Conservation (phyloP, 1,140 invertebrate species). For the Eupeodes corollae region DNA sequence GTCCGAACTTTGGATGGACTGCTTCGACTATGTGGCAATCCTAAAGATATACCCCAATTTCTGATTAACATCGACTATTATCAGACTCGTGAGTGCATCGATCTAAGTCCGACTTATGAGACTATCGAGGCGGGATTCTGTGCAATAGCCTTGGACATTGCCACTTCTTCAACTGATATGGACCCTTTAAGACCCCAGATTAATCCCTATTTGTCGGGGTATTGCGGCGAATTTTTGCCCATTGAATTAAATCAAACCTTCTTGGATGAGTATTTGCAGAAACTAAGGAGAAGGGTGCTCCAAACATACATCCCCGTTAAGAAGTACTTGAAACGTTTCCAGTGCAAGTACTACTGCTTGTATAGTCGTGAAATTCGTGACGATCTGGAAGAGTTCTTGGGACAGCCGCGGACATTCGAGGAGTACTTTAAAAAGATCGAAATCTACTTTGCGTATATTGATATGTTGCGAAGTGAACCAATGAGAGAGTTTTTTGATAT, state of each 20-base stretch:
- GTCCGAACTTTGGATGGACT: conserved; percentile 43
- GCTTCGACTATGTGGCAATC: conserved; percentile 36
- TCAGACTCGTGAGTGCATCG: conserved; percentile 28
- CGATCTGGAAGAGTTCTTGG: conserved; percentile 24
- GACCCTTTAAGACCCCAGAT: conserved; percentile 38
- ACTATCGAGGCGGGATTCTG: conserved; percentile 34
- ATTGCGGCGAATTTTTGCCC: conserved; percentile 19
- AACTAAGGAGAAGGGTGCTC: conserved; percentile 28
- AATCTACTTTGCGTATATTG: conserved; percentile 46
- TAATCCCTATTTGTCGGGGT: conserved; percentile 14
- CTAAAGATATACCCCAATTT: conserved; percentile 39
- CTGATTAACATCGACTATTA: conserved; percentile 38
- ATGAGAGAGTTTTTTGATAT: conserved; percentile 52
- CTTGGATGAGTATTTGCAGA: conserved; percentile 21
- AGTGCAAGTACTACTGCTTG: conserved; percentile 32
- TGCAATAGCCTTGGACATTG: conserved; percentile 35
- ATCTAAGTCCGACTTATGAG: conserved; percentile 27
- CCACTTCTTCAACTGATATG: conserved; percentile 34
- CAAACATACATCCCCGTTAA: conserved; percentile 30
- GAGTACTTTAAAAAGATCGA: conserved; percentile 46
- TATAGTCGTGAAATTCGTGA: conserved; percentile 29
- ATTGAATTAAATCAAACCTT: conserved; percentile 26
- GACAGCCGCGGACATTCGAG: conserved; percentile 42
- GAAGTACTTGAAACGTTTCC: conserved; percentile 29
- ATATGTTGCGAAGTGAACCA: conserved; percentile 45